phyloP scores from a whole-genome alignment of 2,113 vertebrate species.

The Anser brachyrhynchus region DNA sequence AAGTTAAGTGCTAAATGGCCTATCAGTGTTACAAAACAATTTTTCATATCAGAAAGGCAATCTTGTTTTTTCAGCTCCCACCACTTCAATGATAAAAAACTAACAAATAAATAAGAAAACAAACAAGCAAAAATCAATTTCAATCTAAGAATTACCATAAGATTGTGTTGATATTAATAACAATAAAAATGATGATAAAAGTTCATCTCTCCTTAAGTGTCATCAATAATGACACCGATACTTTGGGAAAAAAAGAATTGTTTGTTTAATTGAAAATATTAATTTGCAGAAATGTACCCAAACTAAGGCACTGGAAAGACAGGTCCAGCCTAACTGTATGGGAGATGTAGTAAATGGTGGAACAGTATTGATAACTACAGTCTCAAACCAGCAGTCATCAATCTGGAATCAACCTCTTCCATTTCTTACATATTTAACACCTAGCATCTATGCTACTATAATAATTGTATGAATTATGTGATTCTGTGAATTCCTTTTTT shows the following conservation, averaged over 20 bases:
- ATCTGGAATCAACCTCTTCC: neutral
- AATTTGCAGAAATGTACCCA: neutral
- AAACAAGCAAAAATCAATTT: neutral
- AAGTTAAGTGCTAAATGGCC: neutral
- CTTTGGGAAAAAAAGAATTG: neutral
- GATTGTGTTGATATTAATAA: neutral
- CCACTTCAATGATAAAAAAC: neutral
- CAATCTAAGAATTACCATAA: neutral
- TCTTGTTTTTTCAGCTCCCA: neutral
- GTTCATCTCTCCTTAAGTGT: neutral
- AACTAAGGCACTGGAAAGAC: neutral
- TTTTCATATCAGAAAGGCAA: neutral
- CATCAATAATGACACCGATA: neutral
- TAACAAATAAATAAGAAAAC: neutral
- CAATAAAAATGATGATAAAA: neutral
- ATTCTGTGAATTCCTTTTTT: too few relatives aligned
- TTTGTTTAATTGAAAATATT: neutral
- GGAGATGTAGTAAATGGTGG: neutral
- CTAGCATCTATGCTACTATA: neutral
- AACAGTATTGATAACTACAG: neutral
- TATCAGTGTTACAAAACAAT: neutral
- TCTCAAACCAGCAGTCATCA: neutral
- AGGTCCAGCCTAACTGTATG: neutral
- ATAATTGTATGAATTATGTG: neutral
- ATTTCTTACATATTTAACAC: neutral